phyloP scores from a whole-genome alignment of 1,140 invertebrate genomes.

The Drosophila nigrodunni region DNA sequence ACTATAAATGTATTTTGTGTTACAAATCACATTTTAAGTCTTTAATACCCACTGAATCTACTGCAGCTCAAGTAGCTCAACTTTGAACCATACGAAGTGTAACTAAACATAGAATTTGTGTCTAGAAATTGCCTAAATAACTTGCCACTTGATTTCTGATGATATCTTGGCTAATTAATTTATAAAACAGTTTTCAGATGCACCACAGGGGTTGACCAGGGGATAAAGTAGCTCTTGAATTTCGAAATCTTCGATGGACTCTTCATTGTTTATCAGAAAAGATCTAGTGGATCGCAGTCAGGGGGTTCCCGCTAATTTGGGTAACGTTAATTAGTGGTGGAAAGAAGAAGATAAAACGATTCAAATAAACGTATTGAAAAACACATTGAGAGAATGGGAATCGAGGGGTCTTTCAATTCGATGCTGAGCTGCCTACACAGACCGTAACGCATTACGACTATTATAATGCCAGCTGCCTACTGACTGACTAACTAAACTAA shows the following conservation, averaged over 20 bases:
- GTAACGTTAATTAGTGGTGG: conserved; percentile 49
- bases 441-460: conserved; percentile 59
- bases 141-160: conserved; percentile 48
- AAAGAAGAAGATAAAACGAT: conserved; percentile 14
- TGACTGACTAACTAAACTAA: conserved; percentile 50
- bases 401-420: conserved; percentile 19
- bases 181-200: conserved; percentile 54
- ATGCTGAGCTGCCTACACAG: conserved; percentile 61
- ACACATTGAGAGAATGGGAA: conserved; percentile 2
- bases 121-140: conserved; percentile 18
- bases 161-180: conserved; percentile 57
- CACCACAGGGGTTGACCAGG: conserved; percentile 14
- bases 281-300: not conserved
- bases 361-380: conserved; percentile 20
- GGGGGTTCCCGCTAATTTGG: conserved; percentile 48
- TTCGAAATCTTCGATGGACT: conserved; percentile 36
- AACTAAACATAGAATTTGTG: conserved; percentile 31
- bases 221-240: not conserved
- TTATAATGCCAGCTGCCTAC: conserved; percentile 45
- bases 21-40: not conserved
- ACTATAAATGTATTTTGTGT: not conserved
- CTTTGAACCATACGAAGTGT: conserved; percentile 33
- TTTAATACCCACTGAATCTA: not conserved
- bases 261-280: conserved; percentile 18
- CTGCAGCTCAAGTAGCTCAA: conserved; percentile 22